A percentile compares a stretch with the other conserved stretches of the same genome.
phyloP scores from a whole-genome alignment of 1,140 invertebrate species.

The Zelostemma sp. region DNA sequence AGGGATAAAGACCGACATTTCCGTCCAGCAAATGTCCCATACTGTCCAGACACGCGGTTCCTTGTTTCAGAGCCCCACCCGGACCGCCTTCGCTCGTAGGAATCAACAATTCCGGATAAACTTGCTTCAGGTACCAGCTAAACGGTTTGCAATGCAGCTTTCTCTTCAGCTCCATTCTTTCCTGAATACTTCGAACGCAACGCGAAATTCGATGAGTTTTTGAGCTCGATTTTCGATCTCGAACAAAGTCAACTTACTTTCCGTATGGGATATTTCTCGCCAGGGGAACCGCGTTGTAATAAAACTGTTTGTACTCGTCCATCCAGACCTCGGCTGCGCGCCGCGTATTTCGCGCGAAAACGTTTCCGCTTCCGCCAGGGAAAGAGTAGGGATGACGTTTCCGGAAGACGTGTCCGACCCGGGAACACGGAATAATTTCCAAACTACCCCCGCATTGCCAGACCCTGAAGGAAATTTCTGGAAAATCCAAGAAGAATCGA shows the following conservation, averaged over 20 bases:
- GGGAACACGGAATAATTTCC: conserved; percentile 94
- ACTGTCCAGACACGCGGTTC: conserved; percentile 89
- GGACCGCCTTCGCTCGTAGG: conserved; percentile 75
- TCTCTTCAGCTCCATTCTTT: conserved; percentile 85
- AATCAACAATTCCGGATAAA: conserved; percentile 92
- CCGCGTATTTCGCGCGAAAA: conserved; percentile 89
- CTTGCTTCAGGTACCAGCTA: conserved; percentile 96
- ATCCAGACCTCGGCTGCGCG: conserved; percentile 96
- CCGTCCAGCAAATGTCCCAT: conserved; percentile 87
- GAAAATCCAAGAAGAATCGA: no score
- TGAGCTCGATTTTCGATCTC: no score
- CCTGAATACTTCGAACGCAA: conserved; percentile 83
- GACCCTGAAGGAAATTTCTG: conserved; percentile 84
- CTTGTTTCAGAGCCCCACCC: conserved; percentile 80
- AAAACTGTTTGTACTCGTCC: conserved; percentile 94
- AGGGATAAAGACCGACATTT: conserved; percentile 91
- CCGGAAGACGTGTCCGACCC: conserved; percentile 91
- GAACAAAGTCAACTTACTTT: conserved; percentile 92
- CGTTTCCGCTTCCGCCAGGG: conserved; percentile 91
- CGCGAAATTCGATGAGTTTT: no score
- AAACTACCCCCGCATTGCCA: conserved; percentile 97
- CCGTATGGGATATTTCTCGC: conserved; percentile 89
- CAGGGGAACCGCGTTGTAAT: conserved; percentile 88
- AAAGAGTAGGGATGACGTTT: conserved; percentile 97
- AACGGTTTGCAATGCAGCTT: conserved; percentile 94